Base-by-base conservation (phyloP, 2,888 invertebrate genomes). In the Temnothorax rugatulus region DNA sequence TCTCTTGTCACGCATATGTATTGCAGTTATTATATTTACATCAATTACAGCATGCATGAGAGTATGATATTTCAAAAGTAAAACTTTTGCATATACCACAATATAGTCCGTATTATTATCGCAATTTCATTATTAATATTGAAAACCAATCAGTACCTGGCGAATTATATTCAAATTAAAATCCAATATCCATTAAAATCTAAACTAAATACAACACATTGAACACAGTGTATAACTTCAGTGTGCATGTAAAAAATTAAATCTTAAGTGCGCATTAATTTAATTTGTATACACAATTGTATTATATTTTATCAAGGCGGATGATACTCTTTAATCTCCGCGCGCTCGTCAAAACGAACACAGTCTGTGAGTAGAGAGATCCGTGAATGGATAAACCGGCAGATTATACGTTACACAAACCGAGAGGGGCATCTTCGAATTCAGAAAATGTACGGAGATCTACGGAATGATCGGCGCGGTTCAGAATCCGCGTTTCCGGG, bases 361-460 rank as follows among this genome's bases (percentile, higher is more conserved):
- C 54, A 34, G n/a, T 59, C 59, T 57, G 54, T 61, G 82, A 29
- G 59, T 75, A 50, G 82, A 50, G 82, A 79, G 79, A 85, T 89
- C 85, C 83, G 83, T 85, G 82, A 79, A 64, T 79, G 82, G 83
- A 73, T 82, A 88, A 88, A 84, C 84, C 71, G 75, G 86, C 84
- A 69, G 83, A 83, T 82, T 84, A 84, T 82, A 64, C 68, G 82
- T 64, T 73, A 64, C 57, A 54, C 83, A 9, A 69, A 74, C 66
- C 64, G 59, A 82, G 71, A 59, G 63, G 84, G 68, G 84, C 50
- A 29, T 54, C 71, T 47, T 66, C 38, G 66, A 59, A 71, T 79
- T 47, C 18, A 25, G 66, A 68, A 68, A 47, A 71, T 79, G 34
- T 71, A 71, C 38, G 4, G 59, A 44, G 47, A 71, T 79, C 47